phyloP scores from a whole-genome alignment of 1,140 invertebrate genomes.

The Solen grandis region DNA sequence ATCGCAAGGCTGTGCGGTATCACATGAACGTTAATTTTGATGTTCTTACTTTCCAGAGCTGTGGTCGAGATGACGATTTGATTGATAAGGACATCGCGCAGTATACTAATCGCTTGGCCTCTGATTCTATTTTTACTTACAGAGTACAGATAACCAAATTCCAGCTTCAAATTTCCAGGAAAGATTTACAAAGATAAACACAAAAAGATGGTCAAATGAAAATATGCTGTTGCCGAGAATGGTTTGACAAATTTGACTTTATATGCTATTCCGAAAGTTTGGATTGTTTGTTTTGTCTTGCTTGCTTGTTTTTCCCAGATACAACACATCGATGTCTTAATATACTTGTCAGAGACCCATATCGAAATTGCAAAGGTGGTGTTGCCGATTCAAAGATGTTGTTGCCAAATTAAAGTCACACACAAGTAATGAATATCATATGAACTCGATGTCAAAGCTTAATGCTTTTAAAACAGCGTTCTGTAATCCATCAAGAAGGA shows the following conservation, averaged over 20 bases:
- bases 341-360: neutral
- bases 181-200: slow-evolving; percentile 22
- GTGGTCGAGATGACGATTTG: too few species aligned
- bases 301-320: slow-evolving; percentile 27
- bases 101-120: too few species aligned
- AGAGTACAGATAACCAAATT: neutral
- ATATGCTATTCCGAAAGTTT: too few species aligned
- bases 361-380: slow-evolving; percentile 12
- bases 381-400: slow-evolving; percentile 9
- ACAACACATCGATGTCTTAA: slow-evolving; percentile 22
- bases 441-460: slow-evolving; percentile 27
- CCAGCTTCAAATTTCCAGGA: neutral
- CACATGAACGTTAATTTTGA: too few species aligned
- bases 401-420: too few species aligned
- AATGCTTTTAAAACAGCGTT: slow-evolving; percentile 25
- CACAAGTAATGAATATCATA: slow-evolving; percentile 19
- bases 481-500: neutral
- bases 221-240: slow-evolving; percentile 1
- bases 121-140: too few species aligned
- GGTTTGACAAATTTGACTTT: slow-evolving; percentile 15
- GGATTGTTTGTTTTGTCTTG: slow-evolving; percentile 14
- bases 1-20: too few species aligned
- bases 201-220: slow-evolving; percentile 19
- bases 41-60: too few species aligned
- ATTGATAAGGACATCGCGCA: too few species aligned